Base-by-base conservation (phyloP, 2,888 invertebrate species). In the Xiphydria camelus region DNA sequence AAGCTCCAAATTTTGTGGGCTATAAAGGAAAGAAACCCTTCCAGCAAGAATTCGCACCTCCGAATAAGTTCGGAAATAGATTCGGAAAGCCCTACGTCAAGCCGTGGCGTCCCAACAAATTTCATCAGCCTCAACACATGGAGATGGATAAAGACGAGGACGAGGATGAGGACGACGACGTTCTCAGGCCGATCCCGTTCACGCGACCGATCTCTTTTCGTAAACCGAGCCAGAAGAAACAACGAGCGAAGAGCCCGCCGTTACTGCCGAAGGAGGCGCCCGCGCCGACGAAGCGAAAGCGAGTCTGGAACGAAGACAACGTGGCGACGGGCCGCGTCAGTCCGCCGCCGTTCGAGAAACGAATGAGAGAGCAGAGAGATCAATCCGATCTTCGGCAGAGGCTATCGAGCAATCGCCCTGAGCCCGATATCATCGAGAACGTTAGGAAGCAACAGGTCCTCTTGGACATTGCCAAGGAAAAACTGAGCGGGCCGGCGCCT, bases 381-480 rank as follows among this genome's bases (percentile, higher is more conserved):
- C 59, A 59, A 33, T 43, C 51, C 7, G 71, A 75, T 52, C 48
- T 73, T 23, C 52, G 72, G 6, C 58, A 64, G 20, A 64, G 63
- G 44, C 48, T 74, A 2, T 65, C 68, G 2, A 59, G 51, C 15
- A 62, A 59, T 33, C 56, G 68, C 4, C 39, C 54, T 2, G 69
- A 72, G 31, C 57, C 62, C 9, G 65, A 64, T 14, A 45, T 73
- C n/a, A 52, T 64, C 17, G 64, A 68, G 7, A 70, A 68, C 23
- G 64, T 72, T 2, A 65, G 69, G 25, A 66, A 70, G 20, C 70
- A 69, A 34, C 70, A 68, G n/a, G 57, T 60, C 12, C 46, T 70
- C 7, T 52, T 74, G 1, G 67, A 67, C 31, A 59, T 68, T 25
- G 69, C 70, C 1, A 69, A 70, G 47, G 68, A 70, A 31, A 68